Percentiles rank a stretch among this genome's conserved stretches.
These are phyloP conservation scores for Sycophaga agraensis DNA, from an alignment of 1,140 invertebrate species.

Conservation along the genomic window DNA sequence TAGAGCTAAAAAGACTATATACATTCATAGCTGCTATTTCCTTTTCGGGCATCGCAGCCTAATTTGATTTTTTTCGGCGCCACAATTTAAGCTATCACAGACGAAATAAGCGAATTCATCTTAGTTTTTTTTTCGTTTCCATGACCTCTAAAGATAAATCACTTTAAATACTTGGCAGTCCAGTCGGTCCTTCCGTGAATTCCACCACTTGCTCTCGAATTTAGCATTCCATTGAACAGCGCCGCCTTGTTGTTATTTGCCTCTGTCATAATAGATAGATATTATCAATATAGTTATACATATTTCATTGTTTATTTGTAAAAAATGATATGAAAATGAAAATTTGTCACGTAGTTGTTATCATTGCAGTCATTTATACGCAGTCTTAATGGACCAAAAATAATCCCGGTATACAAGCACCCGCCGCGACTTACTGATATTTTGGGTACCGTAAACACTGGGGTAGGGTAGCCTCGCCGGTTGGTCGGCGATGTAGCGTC, in stretches of 20 bases:
- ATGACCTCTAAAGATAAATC: not conserved
- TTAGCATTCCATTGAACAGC: conserved; percentile 47
- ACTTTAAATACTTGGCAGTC: conserved; percentile 62
- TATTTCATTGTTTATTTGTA: too few relatives aligned
- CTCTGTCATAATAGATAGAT: conserved; percentile 39
- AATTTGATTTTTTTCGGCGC: not conserved
- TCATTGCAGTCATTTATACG: too few relatives aligned
- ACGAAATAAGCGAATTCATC: not conserved
- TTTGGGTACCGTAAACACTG: conserved; percentile 47
- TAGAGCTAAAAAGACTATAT: too few relatives aligned
- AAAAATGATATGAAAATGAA: too few relatives aligned
- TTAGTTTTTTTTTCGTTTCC: not conserved
- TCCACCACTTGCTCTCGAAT: conserved; percentile 50
- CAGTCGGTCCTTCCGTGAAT: conserved; percentile 64
- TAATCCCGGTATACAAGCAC: too few relatives aligned
- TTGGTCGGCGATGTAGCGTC: conserved; percentile 63
- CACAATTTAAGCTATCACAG: conserved; percentile 15
- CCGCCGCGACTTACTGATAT: conserved; percentile 38
- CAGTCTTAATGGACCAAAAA: too few relatives aligned
- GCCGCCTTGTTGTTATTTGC: conserved; percentile 42
- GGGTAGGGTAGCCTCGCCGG: conserved; percentile 52
- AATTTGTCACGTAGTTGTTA: too few relatives aligned
- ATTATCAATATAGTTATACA: too few relatives aligned
- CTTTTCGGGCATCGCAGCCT: too few relatives aligned
- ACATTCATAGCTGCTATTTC: too few relatives aligned